A percentile compares a stretch with the other conserved stretches of the same genome.
Evolutionary conservation across 2,113 vertebrate genomes (phyloP).

Genomic region (Tringa solitaria): DNA sequence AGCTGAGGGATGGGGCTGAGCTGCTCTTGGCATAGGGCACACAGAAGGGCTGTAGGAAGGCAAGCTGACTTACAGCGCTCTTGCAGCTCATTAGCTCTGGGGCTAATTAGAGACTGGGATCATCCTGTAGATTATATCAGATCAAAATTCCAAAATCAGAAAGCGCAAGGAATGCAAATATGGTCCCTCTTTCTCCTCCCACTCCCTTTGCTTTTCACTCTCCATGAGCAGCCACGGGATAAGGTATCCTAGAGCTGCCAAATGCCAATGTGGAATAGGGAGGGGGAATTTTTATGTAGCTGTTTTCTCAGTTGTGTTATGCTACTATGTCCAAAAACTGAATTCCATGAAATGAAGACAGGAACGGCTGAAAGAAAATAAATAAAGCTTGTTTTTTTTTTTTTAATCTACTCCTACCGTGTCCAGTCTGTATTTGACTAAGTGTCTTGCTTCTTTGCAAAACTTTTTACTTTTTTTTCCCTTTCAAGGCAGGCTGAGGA

Average conservation of each 20-base stretch:
- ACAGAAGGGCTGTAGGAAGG: neutral
- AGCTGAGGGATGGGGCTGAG: neutral
- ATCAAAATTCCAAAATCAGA: neutral
- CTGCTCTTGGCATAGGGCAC: neutral
- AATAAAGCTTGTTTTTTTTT: neutral
- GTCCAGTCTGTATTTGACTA: neutral
- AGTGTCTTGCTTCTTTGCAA: neutral
- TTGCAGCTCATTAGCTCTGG: neutral
- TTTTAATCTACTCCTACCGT: neutral
- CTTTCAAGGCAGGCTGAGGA: neutral
- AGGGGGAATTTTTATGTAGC: neutral
- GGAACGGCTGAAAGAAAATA: neutral
- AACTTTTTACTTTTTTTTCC: neutral
- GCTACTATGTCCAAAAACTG: neutral
- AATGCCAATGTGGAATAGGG: neutral
- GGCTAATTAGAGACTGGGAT: neutral
- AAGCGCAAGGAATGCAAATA: neutral
- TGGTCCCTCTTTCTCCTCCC: neutral
- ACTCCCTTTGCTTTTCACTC: neutral
- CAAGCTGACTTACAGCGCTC: neutral
- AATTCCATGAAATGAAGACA: neutral
- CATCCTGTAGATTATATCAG: neutral
- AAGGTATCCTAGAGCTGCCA: neutral
- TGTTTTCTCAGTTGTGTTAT: neutral
- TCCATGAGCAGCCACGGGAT: neutral